These are phyloP conservation scores for Andrena trimmerana DNA, from an alignment of 2,888 invertebrate species.

Conservation along the genomic window DNA sequence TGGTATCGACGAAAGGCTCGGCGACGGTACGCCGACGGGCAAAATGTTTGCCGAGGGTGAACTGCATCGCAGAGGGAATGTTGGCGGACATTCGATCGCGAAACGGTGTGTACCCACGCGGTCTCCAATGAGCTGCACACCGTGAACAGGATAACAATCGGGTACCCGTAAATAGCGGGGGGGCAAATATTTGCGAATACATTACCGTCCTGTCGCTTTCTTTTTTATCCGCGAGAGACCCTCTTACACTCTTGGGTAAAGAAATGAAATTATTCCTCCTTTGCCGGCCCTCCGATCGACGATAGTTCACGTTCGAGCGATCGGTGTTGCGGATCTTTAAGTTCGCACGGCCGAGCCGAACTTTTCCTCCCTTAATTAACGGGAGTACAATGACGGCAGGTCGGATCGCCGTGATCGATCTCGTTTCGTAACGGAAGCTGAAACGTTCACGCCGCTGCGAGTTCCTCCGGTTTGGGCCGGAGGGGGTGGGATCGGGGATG, in stretches of 20 bases:
- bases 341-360: not conserved
- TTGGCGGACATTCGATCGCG: constrained; percentile 37
- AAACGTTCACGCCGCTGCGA: constrained; percentile 40
- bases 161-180: constrained; percentile 8
- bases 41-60: constrained; percentile 30
- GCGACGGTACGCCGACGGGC: not conserved
- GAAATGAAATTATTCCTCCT: not conserved
- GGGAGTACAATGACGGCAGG: constrained; percentile 13
- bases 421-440: constrained; percentile 31
- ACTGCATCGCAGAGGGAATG: constrained; percentile 1
- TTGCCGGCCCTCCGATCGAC: not conserved
- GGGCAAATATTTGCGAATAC: constrained; percentile 3
- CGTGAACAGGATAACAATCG: constrained; percentile 1
- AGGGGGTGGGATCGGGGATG: constrained; percentile 19
- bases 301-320: constrained; percentile 3
- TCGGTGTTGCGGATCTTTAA: not conserved
- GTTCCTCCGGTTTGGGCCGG: constrained; percentile 39
- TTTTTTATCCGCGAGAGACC: not conserved
- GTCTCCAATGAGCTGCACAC: not conserved
- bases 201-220: not conserved
- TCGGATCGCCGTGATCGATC: constrained; percentile 49
- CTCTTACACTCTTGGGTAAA: not conserved
- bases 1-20: constrained; percentile 9
- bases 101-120: not conserved
- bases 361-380: constrained; percentile 40